Evolutionary conservation across 92 coral and sea anemone genomes (phyloP), one percentile per base, ranked within the genome.

Genomic region (Nematostella vectensis): DNA sequence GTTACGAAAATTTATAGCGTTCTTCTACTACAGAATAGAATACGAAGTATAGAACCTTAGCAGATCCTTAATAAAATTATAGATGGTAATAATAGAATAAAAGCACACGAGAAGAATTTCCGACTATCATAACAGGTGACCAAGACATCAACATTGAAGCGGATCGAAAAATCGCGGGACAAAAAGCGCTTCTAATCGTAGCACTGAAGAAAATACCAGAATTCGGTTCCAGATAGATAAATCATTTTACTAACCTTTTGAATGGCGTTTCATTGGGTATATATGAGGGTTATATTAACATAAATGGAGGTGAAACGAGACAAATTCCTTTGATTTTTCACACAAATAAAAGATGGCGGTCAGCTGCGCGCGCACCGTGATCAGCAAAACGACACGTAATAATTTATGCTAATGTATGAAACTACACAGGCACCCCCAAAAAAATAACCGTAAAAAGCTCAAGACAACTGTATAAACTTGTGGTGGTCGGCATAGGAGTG

Each of bases 371-470:
- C 63, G 65, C 63, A 66, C 57, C 45, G 8, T 13, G 10, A 33
- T 29, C 65, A 16, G 40, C 38, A 29, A 54, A 55, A 50, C 53
- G 65, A 68, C 65, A 68, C 67, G 66, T 57, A 71, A 65, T 33
- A 19, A 65, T 39, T 42, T 38, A 45, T 45, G 51, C 51, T 45
- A 45, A 45, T 45, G 40, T 33, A 33, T 33, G 40, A 6, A 6
- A 33, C 6, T 6, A 15, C 40, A 33, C 40, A 33, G 40, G 40
- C 40, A 6, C 6, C 40, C 40, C 40, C n/a, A n/a, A n/a, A n/a
- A n/a, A n/a, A n/a, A n/a, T n/a, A n/a, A n/a, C n/a, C n/a, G n/a
- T n/a, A n/a, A n/a, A n/a, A n/a, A n/a, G n/a, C n/a, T n/a, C n/a
- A n/a, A n/a, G n/a, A n/a, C n/a, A n/a, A n/a, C n/a, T n/a, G n/a